phyloP scores from a whole-genome alignment of 2,888 invertebrate species.

The Aquatica leii region DNA sequence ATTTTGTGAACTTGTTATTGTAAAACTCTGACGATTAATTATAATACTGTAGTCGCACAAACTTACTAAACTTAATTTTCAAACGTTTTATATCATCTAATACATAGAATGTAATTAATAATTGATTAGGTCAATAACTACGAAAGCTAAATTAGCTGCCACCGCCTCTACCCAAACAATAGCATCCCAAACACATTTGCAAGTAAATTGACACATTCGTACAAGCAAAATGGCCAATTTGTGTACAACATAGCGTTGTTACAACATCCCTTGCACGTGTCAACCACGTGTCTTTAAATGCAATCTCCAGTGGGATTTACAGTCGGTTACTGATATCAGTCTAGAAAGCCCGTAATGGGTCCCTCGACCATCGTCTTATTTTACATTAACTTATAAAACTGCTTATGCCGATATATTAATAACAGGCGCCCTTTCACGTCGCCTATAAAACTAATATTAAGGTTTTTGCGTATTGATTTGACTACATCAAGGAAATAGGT shows the following conservation, averaged over 20 bases:
- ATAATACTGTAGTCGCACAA: no score
- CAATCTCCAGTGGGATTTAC: slow-evolving; percentile 38
- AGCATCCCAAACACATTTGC: no score
- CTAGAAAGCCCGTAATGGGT: slow-evolving; percentile 38
- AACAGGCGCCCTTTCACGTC: slow-evolving; percentile 37
- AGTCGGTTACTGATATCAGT: slow-evolving; percentile 36
- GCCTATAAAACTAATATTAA: slow-evolving; percentile 25
- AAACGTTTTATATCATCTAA: no score
- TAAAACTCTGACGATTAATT: no score
- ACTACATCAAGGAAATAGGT: background rate
- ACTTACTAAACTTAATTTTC: no score
- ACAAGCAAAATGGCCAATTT: slow-evolving; percentile 31
- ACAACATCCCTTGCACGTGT: slow-evolving; percentile 29
- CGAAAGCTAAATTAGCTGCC: no score
- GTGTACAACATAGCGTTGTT: slow-evolving; percentile 9
- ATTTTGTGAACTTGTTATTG: no score
- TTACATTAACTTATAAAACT: slow-evolving; percentile 41
- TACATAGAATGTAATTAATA: no score
- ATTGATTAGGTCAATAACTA: no score
- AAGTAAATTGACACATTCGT: slow-evolving; percentile 13
- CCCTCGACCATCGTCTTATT: slow-evolving; percentile 42
- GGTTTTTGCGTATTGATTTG: slow-evolving; percentile 20
- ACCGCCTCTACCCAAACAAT: no score
- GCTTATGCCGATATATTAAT: slow-evolving; percentile 43
- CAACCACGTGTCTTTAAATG: slow-evolving; percentile 29